Percentiles rank a stretch among this genome's conserved stretches.
These are phyloP conservation scores for Auanema freiburgensis DNA, from an alignment of 2,888 invertebrate genomes.

Conservation along the genomic window DNA sequence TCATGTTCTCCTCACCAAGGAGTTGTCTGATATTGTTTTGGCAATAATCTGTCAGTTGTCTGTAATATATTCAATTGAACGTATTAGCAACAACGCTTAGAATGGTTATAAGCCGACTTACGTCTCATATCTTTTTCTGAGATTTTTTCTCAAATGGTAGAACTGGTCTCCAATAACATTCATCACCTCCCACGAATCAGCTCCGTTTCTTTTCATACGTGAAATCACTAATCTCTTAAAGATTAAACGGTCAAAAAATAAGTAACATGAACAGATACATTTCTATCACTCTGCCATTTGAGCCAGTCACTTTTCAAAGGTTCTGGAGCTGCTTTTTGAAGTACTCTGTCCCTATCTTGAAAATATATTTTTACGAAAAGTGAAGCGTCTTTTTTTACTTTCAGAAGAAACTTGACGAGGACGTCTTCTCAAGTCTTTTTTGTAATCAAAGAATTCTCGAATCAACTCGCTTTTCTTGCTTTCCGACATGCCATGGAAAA, in stretches of 20 bases:
- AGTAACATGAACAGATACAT: slow-evolving; percentile 1
- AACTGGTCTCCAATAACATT: slow-evolving; percentile 32
- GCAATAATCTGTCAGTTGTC: slow-evolving; percentile 30
- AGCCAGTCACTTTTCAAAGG: slow-evolving; percentile 26
- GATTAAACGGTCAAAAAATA: neutral
- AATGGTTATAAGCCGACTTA: slow-evolving; percentile 4
- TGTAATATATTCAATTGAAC: slow-evolving; percentile 13
- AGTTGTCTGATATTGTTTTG: slow-evolving; percentile 21
- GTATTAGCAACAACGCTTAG: neutral
- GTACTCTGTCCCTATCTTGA: neutral
- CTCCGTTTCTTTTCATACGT: slow-evolving; percentile 15
- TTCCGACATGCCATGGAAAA: slow-evolving; percentile 29
- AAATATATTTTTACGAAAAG: neutral
- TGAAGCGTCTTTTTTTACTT: neutral
- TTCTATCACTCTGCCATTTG: slow-evolving; percentile 24
- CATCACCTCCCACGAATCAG: slow-evolving; percentile 32
- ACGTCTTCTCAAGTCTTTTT: slow-evolving; percentile 19
- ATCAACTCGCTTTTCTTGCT: slow-evolving; percentile 27
- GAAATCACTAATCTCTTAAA: slow-evolving; percentile 9
- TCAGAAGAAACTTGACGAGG: slow-evolving; percentile 12
- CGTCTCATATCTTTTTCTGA: slow-evolving; percentile 27
- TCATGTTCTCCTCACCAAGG: slow-evolving; percentile 27
- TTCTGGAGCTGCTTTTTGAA: slow-evolving; percentile 21
- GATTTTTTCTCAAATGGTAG: slow-evolving; percentile 34
- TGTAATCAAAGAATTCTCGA: slow-evolving; percentile 32